These are phyloP conservation scores for Salminus brasiliensis DNA, from an alignment of 2,113 vertebrate species.

Conservation along the genomic window DNA sequence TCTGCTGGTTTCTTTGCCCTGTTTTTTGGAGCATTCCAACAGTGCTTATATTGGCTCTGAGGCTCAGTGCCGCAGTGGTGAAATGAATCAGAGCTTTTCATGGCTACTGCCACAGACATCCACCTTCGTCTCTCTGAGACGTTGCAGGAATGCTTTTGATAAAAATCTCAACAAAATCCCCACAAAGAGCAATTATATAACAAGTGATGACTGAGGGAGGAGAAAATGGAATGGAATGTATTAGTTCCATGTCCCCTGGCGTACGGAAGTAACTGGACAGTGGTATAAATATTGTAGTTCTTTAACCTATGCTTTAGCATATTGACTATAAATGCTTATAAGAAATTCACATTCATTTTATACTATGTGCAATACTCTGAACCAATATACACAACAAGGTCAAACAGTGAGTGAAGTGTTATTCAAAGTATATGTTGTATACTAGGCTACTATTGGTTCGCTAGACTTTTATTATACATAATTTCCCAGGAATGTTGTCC, in stretches of 20 bases:
- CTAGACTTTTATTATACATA: neutral
- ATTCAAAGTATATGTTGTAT: too few relatives aligned
- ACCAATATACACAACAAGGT: too few relatives aligned
- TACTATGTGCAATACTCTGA: too few relatives aligned
- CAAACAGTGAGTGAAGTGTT: too few relatives aligned
- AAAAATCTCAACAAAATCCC: conserved; percentile 71
- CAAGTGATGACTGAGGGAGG: conserved; percentile 64
- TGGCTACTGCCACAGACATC: conserved; percentile 74
- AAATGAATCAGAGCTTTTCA: conserved; percentile 84
- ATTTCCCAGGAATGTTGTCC: too few relatives aligned
- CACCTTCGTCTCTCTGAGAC: conserved; percentile 78
- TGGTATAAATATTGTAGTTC: too few relatives aligned
- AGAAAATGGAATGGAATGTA: conserved; percentile 6
- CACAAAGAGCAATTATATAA: conserved; percentile 74
- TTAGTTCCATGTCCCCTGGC: neutral
- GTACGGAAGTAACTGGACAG: neutral
- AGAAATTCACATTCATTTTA: too few relatives aligned
- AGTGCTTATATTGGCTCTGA: conserved; percentile 82
- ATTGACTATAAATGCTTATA: too few relatives aligned
- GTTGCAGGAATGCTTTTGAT: conserved; percentile 72
- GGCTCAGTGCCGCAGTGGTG: conserved; percentile 67
- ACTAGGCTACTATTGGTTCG: too few relatives aligned
- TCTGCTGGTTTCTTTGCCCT: conserved; percentile 43
- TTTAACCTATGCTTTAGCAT: too few relatives aligned
- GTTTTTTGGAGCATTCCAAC: conserved; percentile 76